Percentiles rank a stretch among this genome's conserved stretches.
Conservation (phyloP, 2,113 vertebrate genomes). For the Chaenocephalus aceratus region DNA sequence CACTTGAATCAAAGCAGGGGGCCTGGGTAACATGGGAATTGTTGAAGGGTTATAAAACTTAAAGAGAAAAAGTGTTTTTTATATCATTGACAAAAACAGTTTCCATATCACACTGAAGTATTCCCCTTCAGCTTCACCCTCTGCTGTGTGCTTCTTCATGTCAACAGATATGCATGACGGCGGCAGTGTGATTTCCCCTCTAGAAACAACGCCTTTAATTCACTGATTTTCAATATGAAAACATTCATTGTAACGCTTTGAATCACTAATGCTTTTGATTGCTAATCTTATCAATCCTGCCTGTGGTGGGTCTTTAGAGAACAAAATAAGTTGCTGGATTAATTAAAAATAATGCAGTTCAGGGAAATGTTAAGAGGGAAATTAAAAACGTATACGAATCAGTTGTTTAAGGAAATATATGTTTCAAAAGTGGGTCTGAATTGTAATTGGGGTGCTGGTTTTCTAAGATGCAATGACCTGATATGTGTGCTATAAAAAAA, state of each 20-base stretch:
- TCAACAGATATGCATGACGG: slow-evolving; percentile 63
- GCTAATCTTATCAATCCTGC: slow-evolving; percentile 79
- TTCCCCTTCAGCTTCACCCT: slow-evolving; percentile 51
- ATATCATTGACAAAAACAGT: slow-evolving; percentile 32
- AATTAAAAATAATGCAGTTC: slow-evolving; percentile 5
- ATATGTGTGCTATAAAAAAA: slow-evolving; percentile 8
- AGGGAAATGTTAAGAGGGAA: slow-evolving; percentile 37
- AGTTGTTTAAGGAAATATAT: slow-evolving; percentile 28
- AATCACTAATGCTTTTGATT: slow-evolving; percentile 73
- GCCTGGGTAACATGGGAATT: background rate
- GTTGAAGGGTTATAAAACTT: background rate
- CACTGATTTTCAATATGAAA: slow-evolving; percentile 68
- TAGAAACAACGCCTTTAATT: slow-evolving; percentile 63
- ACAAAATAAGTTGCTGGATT: slow-evolving; percentile 41
- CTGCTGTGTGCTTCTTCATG: slow-evolving; percentile 64
- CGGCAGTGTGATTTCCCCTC: slow-evolving; percentile 61
- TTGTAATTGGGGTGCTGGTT: slow-evolving; percentile 1
- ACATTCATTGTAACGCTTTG: slow-evolving; percentile 71
- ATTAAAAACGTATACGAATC: slow-evolving; percentile 17
- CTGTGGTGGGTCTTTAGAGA: slow-evolving; percentile 61
- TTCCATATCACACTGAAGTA: slow-evolving; percentile 7
- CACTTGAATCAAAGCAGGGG: slow-evolving; percentile 19
- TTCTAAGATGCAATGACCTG: slow-evolving; percentile 26
- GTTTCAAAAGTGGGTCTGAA: slow-evolving; percentile 31
- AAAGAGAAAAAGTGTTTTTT: slow-evolving; percentile 7